Evolutionary conservation across 2,113 vertebrate species (phyloP).

Genomic region (Tragelaphus buxtoni): DNA sequence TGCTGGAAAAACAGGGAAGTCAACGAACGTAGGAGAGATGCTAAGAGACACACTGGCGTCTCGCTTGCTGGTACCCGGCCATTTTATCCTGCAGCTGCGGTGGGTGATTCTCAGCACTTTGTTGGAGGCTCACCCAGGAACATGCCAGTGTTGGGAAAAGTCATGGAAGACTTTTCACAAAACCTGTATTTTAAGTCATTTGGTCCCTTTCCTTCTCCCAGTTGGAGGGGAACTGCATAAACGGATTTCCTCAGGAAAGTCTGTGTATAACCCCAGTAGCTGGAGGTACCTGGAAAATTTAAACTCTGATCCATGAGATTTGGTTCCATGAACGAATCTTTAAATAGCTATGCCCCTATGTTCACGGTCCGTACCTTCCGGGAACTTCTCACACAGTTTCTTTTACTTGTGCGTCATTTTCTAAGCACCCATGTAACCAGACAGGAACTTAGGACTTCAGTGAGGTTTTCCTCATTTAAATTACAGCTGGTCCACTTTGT

Average conservation of each 20-base stretch:
- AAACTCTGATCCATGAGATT: neutral
- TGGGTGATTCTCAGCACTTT: neutral
- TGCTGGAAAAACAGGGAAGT: neutral
- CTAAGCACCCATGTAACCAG: neutral
- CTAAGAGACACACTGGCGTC: neutral
- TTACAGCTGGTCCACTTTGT: neutral
- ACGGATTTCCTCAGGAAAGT: neutral
- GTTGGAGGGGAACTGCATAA: neutral
- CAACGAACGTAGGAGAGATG: neutral
- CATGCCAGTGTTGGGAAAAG: neutral
- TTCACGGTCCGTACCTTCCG: neutral
- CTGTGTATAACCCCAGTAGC: neutral
- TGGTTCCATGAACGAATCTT: neutral
- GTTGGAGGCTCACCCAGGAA: neutral
- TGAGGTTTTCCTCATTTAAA: neutral
- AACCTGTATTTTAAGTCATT: neutral
- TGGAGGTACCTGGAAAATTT: neutral
- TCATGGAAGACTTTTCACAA: neutral
- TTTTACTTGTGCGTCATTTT: neutral
- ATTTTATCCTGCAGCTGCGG: fast-evolving
- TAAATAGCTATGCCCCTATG: neutral
- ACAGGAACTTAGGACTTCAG: neutral
- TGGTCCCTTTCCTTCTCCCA: neutral
- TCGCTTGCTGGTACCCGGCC: fast-evolving
- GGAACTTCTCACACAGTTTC: neutral